Evolutionary conservation across 2,888 invertebrate genomes (phyloP).

Genomic region (Agrotis ipsilon): DNA sequence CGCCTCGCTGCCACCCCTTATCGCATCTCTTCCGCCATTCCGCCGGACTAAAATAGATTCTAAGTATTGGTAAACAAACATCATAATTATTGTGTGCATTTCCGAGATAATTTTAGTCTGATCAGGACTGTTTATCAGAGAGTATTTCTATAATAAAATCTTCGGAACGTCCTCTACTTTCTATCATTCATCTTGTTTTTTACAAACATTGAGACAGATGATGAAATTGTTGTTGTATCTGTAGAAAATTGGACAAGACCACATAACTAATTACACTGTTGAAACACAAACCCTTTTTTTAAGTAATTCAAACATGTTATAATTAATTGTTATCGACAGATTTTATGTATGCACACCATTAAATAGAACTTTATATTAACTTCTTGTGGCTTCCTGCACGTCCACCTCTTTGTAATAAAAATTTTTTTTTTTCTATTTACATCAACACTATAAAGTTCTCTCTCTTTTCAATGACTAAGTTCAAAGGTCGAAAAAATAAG

Average conservation of each 20-base stretch:
- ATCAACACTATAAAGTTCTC: too few relatives aligned
- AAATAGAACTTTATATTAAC: too few relatives aligned
- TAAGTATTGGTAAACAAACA: conserved; percentile 4
- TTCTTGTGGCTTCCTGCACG: too few relatives aligned
- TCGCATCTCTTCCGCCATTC: conserved; percentile 8
- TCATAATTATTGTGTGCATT: conserved; percentile 18
- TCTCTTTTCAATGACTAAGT: too few relatives aligned
- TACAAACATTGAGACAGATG: conserved; percentile 2
- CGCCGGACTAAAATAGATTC: background rate
- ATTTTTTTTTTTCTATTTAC: too few relatives aligned
- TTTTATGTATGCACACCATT: too few relatives aligned
- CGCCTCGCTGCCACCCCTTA: conserved; percentile 4
- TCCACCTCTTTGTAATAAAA: too few relatives aligned
- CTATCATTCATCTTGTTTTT: background rate
- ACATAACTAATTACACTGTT: background rate
- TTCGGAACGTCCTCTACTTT: conserved; percentile 11
- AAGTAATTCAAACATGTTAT: too few relatives aligned
- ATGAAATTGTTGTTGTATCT: background rate
- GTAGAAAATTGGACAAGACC: background rate
- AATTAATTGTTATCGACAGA: too few relatives aligned
- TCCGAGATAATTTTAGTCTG: conserved; percentile 16
- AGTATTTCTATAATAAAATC: conserved; percentile 1
- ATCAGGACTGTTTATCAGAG: conserved; percentile 14
- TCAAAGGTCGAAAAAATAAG: too few relatives aligned
- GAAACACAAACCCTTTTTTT: too few relatives aligned